Evolutionary conservation across 2,888 invertebrate genomes (phyloP), one percentile per base, ranked within the genome.

Genomic region (Masnerella sp.): DNA sequence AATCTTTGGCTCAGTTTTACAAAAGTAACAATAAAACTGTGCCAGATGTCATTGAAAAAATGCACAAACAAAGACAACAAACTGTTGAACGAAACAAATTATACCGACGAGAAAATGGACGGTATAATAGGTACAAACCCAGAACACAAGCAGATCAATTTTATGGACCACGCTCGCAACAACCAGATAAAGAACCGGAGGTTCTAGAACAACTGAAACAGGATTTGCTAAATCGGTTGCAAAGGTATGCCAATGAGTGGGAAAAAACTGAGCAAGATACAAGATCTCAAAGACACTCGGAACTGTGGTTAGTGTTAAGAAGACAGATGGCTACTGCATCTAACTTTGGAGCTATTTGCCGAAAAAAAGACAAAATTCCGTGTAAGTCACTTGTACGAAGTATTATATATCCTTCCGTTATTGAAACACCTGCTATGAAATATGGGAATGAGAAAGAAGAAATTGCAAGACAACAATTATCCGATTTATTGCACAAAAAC

Each of bases 371-470:
- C 4, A 38, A 2, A 3, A 75, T 69, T 2, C 64, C 64, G 11
- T 68, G 64, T 20, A 30, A 20, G 12, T 8, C 25, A 5, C 14
- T 36, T n/a, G 71, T 75, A 5, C 56, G 64, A 25, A 52, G 18
- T 15, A 68, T 75, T 18, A 25, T 71, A 9, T 64, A 68, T 49
- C 72, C 67, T 11, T 14, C 14, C 0, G 0, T 20, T 5, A 7
- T 18, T 3, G 25, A 42, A 38, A 40, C 56, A 12, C 7, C 30
- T 1, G 42, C 56, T 1, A 42, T 42, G 28, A 42, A n/a, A 42
- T 67, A 69, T 30, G 78, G 74, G 17, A 49, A 17, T 12, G 58
- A 71, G 7, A 65, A 64, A 30, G 79, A 79, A 45, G 30, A 38
- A 5, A 40, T 32, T 7, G 70, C 73, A 1, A 12, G 36, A 7